Evolutionary conservation across 2,888 invertebrate genomes (phyloP).

Genomic region (Heliconius cydno): DNA sequence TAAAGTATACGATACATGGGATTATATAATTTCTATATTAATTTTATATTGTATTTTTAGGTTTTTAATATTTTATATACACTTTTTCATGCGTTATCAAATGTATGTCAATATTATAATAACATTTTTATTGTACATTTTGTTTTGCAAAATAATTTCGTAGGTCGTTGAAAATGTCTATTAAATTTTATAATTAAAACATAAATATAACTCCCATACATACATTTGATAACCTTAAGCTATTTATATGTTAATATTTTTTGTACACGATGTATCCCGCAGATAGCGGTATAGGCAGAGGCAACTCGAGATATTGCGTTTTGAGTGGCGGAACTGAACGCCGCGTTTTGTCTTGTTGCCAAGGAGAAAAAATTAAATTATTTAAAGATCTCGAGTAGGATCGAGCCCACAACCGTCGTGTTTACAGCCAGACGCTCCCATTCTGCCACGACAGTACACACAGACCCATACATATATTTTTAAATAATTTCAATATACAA

Average conservation of each 20-base stretch:
- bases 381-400: neutral
- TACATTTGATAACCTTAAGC: neutral
- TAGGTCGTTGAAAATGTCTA: neutral
- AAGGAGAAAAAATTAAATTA: neutral
- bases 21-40: neutral
- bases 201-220: neutral
- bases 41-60: neutral
- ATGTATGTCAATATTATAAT: neutral
- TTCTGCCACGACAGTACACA: conserved; percentile 20
- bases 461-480: conserved; percentile 30
- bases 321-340: neutral
- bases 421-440: neutral
- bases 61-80: no score
- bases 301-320: neutral
- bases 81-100: neutral
- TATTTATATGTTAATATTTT: conserved; percentile 1
- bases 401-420: neutral
- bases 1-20: conserved; percentile 4
- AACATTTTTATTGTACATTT: neutral
- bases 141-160: neutral
- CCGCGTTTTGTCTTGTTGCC: neutral
- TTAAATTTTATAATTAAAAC: neutral
- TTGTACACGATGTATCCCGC: neutral
- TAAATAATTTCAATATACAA: conserved; percentile 39
- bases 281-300: no score